Evolutionary conservation across 2,113 vertebrate genomes (phyloP), one percentile per base, ranked within the genome.

Genomic region (Gila orcuttii): DNA sequence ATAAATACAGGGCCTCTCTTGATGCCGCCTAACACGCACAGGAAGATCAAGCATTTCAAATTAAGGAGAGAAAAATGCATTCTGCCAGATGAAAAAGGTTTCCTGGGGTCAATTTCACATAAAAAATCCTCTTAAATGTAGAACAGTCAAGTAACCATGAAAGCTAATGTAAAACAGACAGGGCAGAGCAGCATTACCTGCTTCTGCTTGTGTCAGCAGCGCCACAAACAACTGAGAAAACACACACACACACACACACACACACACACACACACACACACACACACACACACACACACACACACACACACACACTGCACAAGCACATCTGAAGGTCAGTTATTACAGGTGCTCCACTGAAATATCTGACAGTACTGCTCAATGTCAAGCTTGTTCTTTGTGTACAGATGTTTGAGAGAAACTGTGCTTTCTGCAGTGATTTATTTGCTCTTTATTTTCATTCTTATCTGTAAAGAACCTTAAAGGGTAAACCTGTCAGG

Each of bases 81-180:
- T 90, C 86, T 91, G 78, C 86, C 82, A 90, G 89, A 92, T 89
- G 85, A 91, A 90, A 91, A 92, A 89, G 78, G 79, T 91, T 88
- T 92, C 90, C 90, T 82, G 90, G 89, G 87, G 90, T 92, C 89
- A 90, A 88, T 89, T 87, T 85, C 90, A 87, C 85, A 93, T 91
- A 92, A 93, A 93, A 90, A 80, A 84, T 85, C 39, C 85, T 90
- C 75, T 90, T 90, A 89, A 90, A 90, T 87, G 87, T 86, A 85
- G 85, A 82, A 80, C 86, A 86, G 85, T 88, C 66, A 85, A 91
- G 89, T 59, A 85, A 90, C 86, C 89, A 87, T 90, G 87, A 75
- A 90, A 64, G 87, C 74, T 91, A 92, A 93, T 92, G 75, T 86
- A 86, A 91, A 93, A 84, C 92, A 93, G 91, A 87, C 85, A 81